Base-by-base conservation (phyloP, 2,797 vertebrate genomes). In the Poecilia velifera region DNA sequence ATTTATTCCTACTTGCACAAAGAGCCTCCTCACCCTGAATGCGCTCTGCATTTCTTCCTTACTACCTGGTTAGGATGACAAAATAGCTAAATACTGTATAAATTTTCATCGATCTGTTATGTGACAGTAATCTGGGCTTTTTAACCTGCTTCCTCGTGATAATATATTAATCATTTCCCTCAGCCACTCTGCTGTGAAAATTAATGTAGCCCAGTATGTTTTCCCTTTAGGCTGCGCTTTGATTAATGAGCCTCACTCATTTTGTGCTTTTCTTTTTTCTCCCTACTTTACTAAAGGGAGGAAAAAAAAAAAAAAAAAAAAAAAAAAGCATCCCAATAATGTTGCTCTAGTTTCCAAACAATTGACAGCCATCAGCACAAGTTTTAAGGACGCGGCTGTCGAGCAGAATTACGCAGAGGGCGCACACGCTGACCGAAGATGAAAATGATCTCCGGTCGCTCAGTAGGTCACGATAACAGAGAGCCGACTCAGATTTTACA, bases 131-230 rank as follows among this genome's bases (percentile, higher is more conserved):
- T 89, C 91, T 91, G 86, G 86, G 78, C 89, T 91, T 94, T 87
- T 92, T 94, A 91, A 92, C 93, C 91, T 75, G 89, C 89, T 94
- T 94, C 91, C 92, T 91, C 77, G 20, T 76, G 81, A 88, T 93
- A 92, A 91, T 91, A 76, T 91, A 94, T 93, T 84, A 93, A 93
- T 95, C 89, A 94, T 93, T 90, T 90, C 81, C 87, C 87, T 91
- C 86, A 90, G 84, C 89, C 90, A 83, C 86, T 90, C 86, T 86
- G 85, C 91, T 88, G 91, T 89, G 91, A 88, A 94, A 93, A 92
- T 92, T 89, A 92, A 94, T 93, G 92, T 91, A 87, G 90, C 90
- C 86, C 75, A 85, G 81, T 91, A 81, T 90, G 92, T 93, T 94
- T 93, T 90, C 90, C 92, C 94, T 90, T 89, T 87, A 86, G 90